These are phyloP conservation scores for Merops nubicus DNA, from an alignment of 2,113 vertebrate genomes.

Conservation along the genomic window DNA sequence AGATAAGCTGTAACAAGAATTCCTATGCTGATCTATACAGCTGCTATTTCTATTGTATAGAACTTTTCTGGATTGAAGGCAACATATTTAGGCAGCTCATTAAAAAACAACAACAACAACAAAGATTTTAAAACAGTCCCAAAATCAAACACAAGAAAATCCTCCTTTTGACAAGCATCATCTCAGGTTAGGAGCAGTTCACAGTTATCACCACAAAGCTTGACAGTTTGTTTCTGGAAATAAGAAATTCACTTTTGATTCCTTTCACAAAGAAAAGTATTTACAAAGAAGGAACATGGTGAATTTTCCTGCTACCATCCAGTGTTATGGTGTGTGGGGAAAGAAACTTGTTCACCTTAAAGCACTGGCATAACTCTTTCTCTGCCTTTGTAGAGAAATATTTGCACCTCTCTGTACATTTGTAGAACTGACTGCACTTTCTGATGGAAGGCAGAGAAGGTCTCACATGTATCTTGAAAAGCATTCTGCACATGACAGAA, in stretches of 20 bases:
- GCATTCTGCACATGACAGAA: neutral
- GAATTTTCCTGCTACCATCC: neutral
- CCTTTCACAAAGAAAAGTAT: neutral
- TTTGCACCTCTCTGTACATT: neutral
- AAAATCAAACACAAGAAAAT: neutral
- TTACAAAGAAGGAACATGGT: neutral
- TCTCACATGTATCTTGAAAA: neutral
- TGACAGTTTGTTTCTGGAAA: neutral
- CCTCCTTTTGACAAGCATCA: neutral
- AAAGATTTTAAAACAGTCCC: neutral
- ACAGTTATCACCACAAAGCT: neutral
- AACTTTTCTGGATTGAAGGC: neutral
- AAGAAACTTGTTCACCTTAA: neutral
- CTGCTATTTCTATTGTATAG: neutral
- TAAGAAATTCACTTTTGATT: neutral
- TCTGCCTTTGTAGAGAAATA: neutral
- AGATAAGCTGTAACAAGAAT: neutral
- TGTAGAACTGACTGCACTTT: neutral
- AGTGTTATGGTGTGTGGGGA: neutral
- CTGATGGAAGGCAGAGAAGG: neutral
- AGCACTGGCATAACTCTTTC: neutral
- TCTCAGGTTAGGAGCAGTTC: neutral
- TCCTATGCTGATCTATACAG: neutral
- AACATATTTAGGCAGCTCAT: neutral
- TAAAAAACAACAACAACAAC: neutral